Evolutionary conservation across 2,888 invertebrate species (phyloP).

Genomic region (Pemphredon lugubris): DNA sequence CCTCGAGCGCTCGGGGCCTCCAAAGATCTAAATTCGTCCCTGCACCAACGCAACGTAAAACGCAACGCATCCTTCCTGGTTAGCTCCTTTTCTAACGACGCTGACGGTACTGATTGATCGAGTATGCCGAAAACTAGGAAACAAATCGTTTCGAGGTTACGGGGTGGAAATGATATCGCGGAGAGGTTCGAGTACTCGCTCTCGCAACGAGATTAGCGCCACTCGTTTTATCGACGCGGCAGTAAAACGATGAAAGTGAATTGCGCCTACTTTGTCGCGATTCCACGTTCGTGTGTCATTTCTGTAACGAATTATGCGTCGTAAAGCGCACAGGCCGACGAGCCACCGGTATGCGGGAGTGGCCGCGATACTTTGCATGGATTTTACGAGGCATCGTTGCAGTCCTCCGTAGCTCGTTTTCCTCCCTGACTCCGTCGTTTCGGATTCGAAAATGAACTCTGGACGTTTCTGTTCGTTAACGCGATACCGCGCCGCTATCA

Average conservation of each 20-base stretch:
- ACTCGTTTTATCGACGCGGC: conserved; percentile 42
- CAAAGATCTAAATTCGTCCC: no score
- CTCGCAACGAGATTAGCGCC: no score
- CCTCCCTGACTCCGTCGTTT: background rate
- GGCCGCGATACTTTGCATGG: conserved; percentile 6
- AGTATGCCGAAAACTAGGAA: no score
- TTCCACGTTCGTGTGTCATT: conserved; percentile 12
- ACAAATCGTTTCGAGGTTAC: no score
- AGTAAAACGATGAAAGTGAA: background rate
- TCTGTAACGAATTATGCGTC: conserved; percentile 43
- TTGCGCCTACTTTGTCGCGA: background rate
- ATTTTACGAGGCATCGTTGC: conserved; percentile 28
- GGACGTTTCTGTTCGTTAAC: conserved; percentile 18
- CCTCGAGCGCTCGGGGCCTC: no score
- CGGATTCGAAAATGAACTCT: background rate
- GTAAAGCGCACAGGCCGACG: conserved; percentile 39
- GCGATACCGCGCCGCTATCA: background rate
- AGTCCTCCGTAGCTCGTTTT: background rate
- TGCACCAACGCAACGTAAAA: no score
- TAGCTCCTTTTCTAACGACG: no score
- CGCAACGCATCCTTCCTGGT: no score
- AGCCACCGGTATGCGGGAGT: no score
- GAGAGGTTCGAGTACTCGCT: no score
- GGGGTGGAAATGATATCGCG: no score
- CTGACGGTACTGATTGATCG: no score